A percentile compares a stretch with the other conserved stretches of the same genome.
Conservation (phyloP, 2,797 vertebrate species). For the Squalus acanthias region DNA sequence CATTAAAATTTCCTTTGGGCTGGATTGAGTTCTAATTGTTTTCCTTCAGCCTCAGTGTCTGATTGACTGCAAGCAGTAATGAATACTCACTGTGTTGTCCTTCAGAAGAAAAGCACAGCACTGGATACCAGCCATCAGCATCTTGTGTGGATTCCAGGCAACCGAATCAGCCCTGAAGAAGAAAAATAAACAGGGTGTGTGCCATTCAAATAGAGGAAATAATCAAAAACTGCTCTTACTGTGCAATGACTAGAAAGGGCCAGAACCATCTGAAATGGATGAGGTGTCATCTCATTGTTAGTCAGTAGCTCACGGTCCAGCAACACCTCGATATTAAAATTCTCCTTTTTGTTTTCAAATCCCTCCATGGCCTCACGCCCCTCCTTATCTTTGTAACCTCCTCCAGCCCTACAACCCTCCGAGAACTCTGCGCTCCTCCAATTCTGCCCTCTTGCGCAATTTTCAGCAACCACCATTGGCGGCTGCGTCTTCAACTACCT, state of each 20-base stretch:
- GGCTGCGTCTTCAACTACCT: background rate
- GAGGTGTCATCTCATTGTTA: background rate
- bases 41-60: background rate
- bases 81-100: conserved; percentile 65
- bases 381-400: background rate
- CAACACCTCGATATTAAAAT: background rate
- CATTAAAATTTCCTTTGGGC: background rate
- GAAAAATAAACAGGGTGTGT: conserved; percentile 14
- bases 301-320: background rate
- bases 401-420: background rate
- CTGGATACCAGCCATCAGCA: conserved; percentile 76
- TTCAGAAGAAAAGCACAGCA: conserved; percentile 75
- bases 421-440: background rate
- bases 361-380: background rate
- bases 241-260: too few relatives aligned
- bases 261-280: background rate
- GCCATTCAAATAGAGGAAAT: background rate
- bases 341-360: background rate
- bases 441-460: background rate
- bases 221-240: background rate
- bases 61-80: background rate
- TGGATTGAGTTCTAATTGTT: background rate
- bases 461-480: background rate
- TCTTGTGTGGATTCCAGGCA: conserved; percentile 81
- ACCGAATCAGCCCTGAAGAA: conserved; percentile 66